Base-by-base conservation (phyloP, 2,113 vertebrate genomes). In the Cynoglossus semilaevis region DNA sequence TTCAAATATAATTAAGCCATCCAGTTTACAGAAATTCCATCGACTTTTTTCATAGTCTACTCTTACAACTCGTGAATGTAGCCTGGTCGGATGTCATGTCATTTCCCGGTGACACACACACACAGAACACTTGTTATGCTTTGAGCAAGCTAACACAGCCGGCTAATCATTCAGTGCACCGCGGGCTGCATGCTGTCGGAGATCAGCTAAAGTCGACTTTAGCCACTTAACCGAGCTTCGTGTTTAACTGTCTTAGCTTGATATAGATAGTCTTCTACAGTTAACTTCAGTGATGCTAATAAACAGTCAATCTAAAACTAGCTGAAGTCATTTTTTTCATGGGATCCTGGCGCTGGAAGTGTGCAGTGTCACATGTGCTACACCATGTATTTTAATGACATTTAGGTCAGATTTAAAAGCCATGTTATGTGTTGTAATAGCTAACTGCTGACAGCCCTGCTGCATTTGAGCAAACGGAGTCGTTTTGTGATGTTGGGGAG, bases 151-250 rank as follows among this genome's bases (percentile, higher is more conserved):
- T 68, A 60, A 62, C 57, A 51, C 4, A 42, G 37, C 58, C 54
- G 64, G 69, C 76, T 66, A 55, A 61, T 71, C 63, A 65, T 42
- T 50, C 54, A 13, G 59, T 65, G 55, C 63, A 63, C 19, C 50
- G 66, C 9, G 35, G 50, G 71, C 73, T 73, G 55, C 76, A 86
- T 86, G 77, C 73, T 82, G 82, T 59, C 70, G 53, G 62, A 65
- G 63, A 62, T 68, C 67, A 59, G 66, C 44, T 14, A 47, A 48
- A 13, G 4, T 22, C 41, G 44, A 48, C 50, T 45, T 52, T 42
- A 47, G n/a, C 47, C 15, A 57, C 7, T 54, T 3, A 35, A 17
- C 22, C 4, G 4, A 19, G 12, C 16, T 13, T 18, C 22, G 10
- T 45, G 29, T 44, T 51, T 34, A 16, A n/a, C 13, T 36, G 13